phyloP scores from a whole-genome alignment of 2,888 invertebrate genomes.

The Drosophila putrida region DNA sequence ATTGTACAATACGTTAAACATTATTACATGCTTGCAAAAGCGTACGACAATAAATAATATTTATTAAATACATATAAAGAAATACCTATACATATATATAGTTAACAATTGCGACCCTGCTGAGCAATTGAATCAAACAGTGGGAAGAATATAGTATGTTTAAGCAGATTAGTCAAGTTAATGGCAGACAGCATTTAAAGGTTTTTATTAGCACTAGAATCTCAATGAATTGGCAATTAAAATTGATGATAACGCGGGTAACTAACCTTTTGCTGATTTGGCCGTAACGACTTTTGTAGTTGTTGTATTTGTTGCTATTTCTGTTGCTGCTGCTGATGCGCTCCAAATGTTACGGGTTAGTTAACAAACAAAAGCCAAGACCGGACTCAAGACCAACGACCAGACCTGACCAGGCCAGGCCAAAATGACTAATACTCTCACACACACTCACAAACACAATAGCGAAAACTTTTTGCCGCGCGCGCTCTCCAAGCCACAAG shows the following conservation, averaged over 20 bases:
- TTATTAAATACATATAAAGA: constrained; percentile 36
- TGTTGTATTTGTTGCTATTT: constrained; percentile 12
- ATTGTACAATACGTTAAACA: constrained; percentile 35
- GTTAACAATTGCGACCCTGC: constrained; percentile 34
- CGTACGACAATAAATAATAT: constrained; percentile 38
- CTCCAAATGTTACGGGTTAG: constrained; percentile 50
- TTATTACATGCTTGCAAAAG: constrained; percentile 31
- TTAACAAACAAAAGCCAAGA: constrained; percentile 49
- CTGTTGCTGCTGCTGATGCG: constrained; percentile 49
- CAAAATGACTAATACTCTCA: constrained; percentile 59
- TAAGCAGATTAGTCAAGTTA: constrained; percentile 7
- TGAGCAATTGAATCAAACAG: constrained; percentile 23
- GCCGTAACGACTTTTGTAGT: constrained; percentile 18
- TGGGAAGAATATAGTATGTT: neutral
- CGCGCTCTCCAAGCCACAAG: constrained; percentile 50
- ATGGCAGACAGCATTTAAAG: constrained; percentile 12
- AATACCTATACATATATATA: neutral
- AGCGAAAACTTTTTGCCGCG: constrained; percentile 63
- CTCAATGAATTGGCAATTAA: constrained; percentile 25
- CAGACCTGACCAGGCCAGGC: constrained; percentile 52
- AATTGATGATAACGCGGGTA: constrained; percentile 35
- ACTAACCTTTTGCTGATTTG: constrained; percentile 66
- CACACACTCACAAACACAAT: constrained; percentile 42
- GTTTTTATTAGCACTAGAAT: constrained; percentile 24
- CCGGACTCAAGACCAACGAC: constrained; percentile 67